Evolutionary conservation across 64 coral and sea anemone species (phyloP).

Genomic region (Astreopora myriophthalma): DNA sequence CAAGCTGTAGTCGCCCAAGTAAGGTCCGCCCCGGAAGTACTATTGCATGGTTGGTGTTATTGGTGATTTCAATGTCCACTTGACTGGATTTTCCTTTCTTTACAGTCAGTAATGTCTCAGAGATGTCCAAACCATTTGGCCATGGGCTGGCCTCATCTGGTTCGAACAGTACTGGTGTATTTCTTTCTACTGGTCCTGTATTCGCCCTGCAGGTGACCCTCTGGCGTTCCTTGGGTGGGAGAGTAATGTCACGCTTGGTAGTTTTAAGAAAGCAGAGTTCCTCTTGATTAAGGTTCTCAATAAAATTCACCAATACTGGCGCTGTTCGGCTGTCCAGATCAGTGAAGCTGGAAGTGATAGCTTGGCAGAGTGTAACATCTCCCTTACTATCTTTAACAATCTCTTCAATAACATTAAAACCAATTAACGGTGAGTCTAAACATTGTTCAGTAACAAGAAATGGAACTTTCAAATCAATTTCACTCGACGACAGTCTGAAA

Average conservation of each 20-base stretch:
- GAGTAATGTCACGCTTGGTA: neutral
- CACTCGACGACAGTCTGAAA: neutral
- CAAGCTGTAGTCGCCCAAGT: neutral
- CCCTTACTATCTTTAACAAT: neutral
- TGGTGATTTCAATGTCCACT: neutral
- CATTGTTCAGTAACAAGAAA: neutral
- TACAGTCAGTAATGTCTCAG: neutral
- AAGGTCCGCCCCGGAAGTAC: neutral
- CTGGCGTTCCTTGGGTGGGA: neutral
- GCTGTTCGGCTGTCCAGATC: neutral
- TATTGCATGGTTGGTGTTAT: neutral
- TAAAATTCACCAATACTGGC: neutral
- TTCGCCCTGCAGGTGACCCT: neutral
- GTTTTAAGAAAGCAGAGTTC: neutral
- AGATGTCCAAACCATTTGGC: neutral
- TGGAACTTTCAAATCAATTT: neutral
- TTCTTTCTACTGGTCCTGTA: neutral
- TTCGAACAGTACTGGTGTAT: conserved; percentile 15
- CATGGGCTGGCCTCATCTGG: neutral
- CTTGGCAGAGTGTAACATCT: neutral
- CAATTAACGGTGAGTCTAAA: neutral
- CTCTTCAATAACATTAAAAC: neutral
- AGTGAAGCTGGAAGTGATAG: neutral
- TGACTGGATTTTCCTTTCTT: neutral
- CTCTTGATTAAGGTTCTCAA: neutral